Base-by-base conservation (phyloP, 2,888 invertebrate species). In the Drosophila incognita region DNA sequence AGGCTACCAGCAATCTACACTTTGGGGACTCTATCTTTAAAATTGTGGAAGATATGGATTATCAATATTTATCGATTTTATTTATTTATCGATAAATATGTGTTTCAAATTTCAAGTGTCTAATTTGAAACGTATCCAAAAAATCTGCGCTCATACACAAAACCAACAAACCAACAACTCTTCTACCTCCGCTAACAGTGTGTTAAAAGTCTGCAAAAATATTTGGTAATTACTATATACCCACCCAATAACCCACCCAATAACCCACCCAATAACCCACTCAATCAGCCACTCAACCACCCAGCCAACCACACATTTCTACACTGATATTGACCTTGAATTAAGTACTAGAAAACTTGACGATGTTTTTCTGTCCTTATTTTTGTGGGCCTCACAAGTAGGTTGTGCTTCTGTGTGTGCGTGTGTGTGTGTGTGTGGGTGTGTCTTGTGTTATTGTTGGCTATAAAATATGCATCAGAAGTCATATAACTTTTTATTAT, bases 381-480 rank as follows among this genome's bases (percentile, higher is more conserved):
- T 70, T 70, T 69, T 76, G 71, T 70, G 15, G 70, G 70, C 63
- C 61, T 53, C 42, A 63, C n/a, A 48, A 46, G 35, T 8, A 24
- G 52, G 27, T 46, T 36, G 11, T n/a, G 21, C 46, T 33, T 13
- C 13, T 4, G 13, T 40, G 53, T 7, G 36, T 56, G 33, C 15
- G 35, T 52, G 61, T 42, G 42, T 60, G 56, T n/a, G 15, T 61
- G 48, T 36, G 53, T 18, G 11, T 7, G 54, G 13, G 24, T 13
- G 8, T 54, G 31, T 46, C 10, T 48, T 62, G 52, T 67, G 40
- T 40, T 64, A 51, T 67, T 60, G 56, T 27, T 62, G 57, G 64
- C 82, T 76, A 78, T 86, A 86, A 74, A 83, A 79, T 76, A 73
- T 70, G 79, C 80, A 83, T 81, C 68, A 70, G 54, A 71, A 63